Evolutionary conservation across 2,113 vertebrate species (phyloP).

Genomic region (Mellivora capensis): DNA sequence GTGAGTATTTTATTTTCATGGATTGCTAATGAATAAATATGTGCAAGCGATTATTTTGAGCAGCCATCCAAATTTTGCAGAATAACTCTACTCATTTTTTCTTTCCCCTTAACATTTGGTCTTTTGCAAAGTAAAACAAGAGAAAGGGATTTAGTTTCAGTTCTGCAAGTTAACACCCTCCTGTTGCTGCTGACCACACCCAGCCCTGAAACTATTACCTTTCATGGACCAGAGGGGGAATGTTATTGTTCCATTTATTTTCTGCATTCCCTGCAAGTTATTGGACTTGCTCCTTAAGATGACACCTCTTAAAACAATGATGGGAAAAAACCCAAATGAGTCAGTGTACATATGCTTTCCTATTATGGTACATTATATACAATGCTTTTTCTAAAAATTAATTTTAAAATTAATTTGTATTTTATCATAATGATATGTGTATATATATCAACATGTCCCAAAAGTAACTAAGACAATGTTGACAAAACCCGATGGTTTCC

Average conservation of each 20-base stretch:
- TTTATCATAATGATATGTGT: background rate
- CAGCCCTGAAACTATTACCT: background rate
- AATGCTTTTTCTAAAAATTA: background rate
- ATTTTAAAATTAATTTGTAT: background rate
- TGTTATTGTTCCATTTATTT: background rate
- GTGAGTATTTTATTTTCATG: background rate
- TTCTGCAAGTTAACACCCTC: background rate
- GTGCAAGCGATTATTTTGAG: background rate
- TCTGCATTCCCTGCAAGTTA: background rate
- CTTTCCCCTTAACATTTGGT: background rate
- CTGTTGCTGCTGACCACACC: background rate
- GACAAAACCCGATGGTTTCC: background rate
- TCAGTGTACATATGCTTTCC: background rate
- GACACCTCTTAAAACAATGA: background rate
- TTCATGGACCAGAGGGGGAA: background rate
- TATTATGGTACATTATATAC: background rate
- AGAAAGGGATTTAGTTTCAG: background rate
- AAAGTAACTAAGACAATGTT: background rate
- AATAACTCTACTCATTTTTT: background rate
- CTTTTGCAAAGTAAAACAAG: background rate
- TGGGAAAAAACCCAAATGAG: background rate
- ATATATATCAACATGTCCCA: background rate
- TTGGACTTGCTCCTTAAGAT: background rate
- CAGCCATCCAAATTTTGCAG: background rate
- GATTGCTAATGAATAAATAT: background rate